phyloP scores from a whole-genome alignment of 2,888 invertebrate genomes.

The Lacanobia wlatinum region DNA sequence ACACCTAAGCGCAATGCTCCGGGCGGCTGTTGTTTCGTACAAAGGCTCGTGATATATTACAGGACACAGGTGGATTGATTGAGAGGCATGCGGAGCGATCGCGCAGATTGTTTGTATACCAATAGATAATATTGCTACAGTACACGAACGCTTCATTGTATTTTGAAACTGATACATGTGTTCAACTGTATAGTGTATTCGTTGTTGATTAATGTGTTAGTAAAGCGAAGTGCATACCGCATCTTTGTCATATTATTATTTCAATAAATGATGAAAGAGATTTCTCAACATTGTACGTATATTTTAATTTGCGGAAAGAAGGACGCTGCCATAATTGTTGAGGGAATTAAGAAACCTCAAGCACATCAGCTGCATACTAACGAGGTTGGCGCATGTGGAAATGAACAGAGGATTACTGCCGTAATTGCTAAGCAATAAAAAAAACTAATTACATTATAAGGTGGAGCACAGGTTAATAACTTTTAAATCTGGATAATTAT shows the following conservation, averaged over 20 bases:
- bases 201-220: background rate
- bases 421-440: slow-evolving; percentile 24
- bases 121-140: slow-evolving; percentile 41
- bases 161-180: slow-evolving; percentile 26
- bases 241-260: background rate
- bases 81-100: slow-evolving; percentile 45
- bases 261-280: background rate
- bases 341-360: slow-evolving; percentile 27
- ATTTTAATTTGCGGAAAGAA: slow-evolving; percentile 11
- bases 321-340: slow-evolving; percentile 32
- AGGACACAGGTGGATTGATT: slow-evolving; percentile 60
- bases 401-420: slow-evolving; percentile 15
- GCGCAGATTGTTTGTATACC: slow-evolving; percentile 49
- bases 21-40: slow-evolving; percentile 46
- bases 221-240: background rate
- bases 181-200: background rate
- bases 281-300: background rate
- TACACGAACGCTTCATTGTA: slow-evolving; percentile 38
- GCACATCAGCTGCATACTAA: slow-evolving; percentile 39
- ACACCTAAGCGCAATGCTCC: slow-evolving; percentile 47
- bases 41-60: slow-evolving; percentile 53
- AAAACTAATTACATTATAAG: slow-evolving; percentile 5
- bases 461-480: background rate
- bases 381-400: slow-evolving; percentile 4
- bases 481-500: background rate